Conservation (phyloP, 2,113 vertebrate species). For the Mohoua ochrocephala region DNA sequence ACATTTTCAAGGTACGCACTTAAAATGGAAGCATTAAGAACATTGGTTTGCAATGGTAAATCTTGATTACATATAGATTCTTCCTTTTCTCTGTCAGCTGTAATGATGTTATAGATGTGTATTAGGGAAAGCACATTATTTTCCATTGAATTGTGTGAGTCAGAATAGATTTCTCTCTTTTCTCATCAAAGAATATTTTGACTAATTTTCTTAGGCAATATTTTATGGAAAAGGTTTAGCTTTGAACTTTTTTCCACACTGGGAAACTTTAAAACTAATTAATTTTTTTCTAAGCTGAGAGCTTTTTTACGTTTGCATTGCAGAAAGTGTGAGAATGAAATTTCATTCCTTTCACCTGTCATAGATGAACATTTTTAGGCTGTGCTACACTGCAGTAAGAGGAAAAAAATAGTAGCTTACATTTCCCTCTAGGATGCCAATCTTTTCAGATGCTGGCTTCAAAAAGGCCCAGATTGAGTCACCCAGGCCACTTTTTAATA, state of each 20-base stretch:
- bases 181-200: background rate
- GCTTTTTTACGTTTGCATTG: background rate
- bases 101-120: background rate
- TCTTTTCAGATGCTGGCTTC: background rate
- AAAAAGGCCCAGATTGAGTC: background rate
- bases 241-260: background rate
- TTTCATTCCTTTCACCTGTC: background rate
- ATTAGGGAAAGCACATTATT: background rate
- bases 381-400: background rate
- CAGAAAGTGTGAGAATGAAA: background rate
- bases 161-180: background rate
- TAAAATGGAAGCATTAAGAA: background rate
- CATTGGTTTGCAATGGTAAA: background rate
- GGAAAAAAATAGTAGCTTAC: background rate
- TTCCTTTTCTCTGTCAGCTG: background rate
- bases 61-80: background rate
- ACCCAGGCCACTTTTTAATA: background rate
- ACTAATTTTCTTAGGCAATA: background rate
- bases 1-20: background rate
- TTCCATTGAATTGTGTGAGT: background rate
- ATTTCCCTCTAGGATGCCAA: background rate
- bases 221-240: background rate
- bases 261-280: background rate
- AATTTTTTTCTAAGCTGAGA: background rate
- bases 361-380: background rate